A percentile compares a stretch with the other conserved stretches of the same genome.
Evolutionary conservation across 2,888 invertebrate genomes (phyloP).

Genomic region (Homarus gammarus): DNA sequence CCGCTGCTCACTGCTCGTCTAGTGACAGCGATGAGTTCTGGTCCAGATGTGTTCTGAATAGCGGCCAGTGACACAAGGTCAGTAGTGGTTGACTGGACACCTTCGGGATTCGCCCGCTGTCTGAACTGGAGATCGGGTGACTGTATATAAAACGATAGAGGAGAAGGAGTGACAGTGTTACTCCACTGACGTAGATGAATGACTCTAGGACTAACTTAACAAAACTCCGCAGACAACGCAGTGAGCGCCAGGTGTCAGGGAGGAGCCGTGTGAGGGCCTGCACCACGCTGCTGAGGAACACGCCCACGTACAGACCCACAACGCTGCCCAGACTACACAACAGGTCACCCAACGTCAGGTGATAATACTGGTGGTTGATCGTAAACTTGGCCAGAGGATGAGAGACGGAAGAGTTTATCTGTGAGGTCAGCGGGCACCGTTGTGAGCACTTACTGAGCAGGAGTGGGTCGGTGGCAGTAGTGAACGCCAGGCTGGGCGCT

Average conservation of each 20-base stretch:
- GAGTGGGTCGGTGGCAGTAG: slow-evolving; percentile 42
- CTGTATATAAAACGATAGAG: slow-evolving; percentile 44
- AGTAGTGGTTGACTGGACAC: slow-evolving; percentile 29
- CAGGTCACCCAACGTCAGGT: slow-evolving; percentile 31
- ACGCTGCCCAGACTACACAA: slow-evolving; percentile 51
- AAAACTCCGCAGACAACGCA: not conserved
- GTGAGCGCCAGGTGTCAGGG: not conserved
- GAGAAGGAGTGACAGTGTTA: slow-evolving; percentile 25
- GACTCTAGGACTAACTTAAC: slow-evolving; percentile 11
- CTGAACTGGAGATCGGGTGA: slow-evolving; percentile 50
- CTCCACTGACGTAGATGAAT: slow-evolving; percentile 40
- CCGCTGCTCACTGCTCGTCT: slow-evolving; percentile 34
- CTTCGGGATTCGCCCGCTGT: not conserved
- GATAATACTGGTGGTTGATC: slow-evolving; percentile 45
- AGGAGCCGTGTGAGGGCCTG: slow-evolving; percentile 17
- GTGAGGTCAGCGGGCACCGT: not conserved
- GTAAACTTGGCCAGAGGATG: not conserved
- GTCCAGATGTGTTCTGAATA: slow-evolving; percentile 8
- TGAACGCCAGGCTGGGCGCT: slow-evolving; percentile 41
- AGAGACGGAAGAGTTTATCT: not conserved
- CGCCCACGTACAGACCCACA: slow-evolving; percentile 47
- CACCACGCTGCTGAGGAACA: slow-evolving; percentile 37
- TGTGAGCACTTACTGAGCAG: slow-evolving; percentile 23
- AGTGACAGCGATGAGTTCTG: slow-evolving; percentile 11
- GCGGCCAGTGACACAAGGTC: slow-evolving; percentile 54